A percentile compares a stretch with the other conserved stretches of the same genome.
These are phyloP conservation scores for Brachyptera putata DNA, from an alignment of 2,888 invertebrate species.

Conservation along the genomic window DNA sequence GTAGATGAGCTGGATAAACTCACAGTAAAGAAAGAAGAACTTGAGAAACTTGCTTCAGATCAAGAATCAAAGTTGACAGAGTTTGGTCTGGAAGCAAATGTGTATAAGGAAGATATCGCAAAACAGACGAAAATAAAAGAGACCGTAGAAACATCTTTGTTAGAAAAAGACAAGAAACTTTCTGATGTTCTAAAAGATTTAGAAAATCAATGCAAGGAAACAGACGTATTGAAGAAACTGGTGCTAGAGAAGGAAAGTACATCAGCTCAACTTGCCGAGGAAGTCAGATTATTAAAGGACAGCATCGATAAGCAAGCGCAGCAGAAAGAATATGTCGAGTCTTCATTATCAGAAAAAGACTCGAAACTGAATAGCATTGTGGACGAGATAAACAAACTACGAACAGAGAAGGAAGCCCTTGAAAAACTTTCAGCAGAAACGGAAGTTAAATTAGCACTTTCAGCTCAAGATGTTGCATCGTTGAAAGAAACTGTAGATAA, in stretches of 20 bases:
- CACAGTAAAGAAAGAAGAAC: constrained; percentile 17
- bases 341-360: not conserved
- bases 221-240: constrained; percentile 29
- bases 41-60: constrained; percentile 30
- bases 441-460: constrained; percentile 45
- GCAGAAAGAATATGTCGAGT: constrained; percentile 19
- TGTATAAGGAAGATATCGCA: not conserved
- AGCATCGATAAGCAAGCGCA: not conserved
- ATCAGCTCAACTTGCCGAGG: not conserved
- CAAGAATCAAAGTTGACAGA: constrained; percentile 22
- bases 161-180: constrained; percentile 44
- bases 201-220: constrained; percentile 28
- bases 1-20: constrained; percentile 15
- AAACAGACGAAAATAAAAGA: constrained; percentile 35
- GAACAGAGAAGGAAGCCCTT: constrained; percentile 47
- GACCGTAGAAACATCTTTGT: constrained; percentile 46
- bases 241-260: not conserved
- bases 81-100: not conserved
- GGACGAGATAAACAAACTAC: constrained; percentile 44
- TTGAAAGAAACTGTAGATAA: constrained; percentile 26
- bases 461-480: constrained; percentile 24
- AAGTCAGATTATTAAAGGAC: not conserved
- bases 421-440: constrained; percentile 46
- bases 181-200: not conserved
- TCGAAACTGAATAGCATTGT: constrained; percentile 31